phyloP scores from a whole-genome alignment of 2,888 invertebrate species.

The Didymodactylos carnosus region DNA sequence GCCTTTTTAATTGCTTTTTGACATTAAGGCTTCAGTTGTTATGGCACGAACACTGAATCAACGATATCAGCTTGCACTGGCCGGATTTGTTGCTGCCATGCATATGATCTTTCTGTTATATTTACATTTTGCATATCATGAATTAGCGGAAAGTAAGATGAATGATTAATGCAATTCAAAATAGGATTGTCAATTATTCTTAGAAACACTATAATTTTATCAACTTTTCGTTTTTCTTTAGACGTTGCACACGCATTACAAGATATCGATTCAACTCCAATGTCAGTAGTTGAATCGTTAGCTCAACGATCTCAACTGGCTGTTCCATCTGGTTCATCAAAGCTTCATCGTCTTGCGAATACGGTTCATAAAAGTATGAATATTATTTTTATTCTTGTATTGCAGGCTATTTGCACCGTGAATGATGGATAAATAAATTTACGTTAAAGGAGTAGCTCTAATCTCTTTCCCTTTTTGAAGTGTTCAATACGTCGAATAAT shows the following conservation, averaged over 20 bases:
- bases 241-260: constrained; percentile 7
- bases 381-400: no score
- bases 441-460: no score
- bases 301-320: no score
- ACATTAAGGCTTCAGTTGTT: constrained; percentile 26
- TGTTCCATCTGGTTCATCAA: no score
- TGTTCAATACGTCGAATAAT: no score
- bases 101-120: constrained; percentile 37
- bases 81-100: constrained; percentile 25
- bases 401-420: no score
- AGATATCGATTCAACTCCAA: no score
- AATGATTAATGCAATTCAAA: not conserved
- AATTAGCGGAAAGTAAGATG: constrained; percentile 30
- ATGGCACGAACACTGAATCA: constrained; percentile 28
- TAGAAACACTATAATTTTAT: not conserved
- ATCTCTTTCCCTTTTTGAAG: no score
- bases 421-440: no score
- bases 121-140: constrained; percentile 38
- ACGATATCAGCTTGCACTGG: constrained; percentile 29
- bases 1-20: constrained; percentile 4
- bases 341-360: no score
- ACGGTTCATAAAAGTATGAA: no score
- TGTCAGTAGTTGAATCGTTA: no score
- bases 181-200: not conserved
- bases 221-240: not conserved